A percentile compares a stretch with the other conserved stretches of the same genome.
Evolutionary conservation across 2,888 invertebrate species (phyloP).

Genomic region (Adelphocoris suturalis): DNA sequence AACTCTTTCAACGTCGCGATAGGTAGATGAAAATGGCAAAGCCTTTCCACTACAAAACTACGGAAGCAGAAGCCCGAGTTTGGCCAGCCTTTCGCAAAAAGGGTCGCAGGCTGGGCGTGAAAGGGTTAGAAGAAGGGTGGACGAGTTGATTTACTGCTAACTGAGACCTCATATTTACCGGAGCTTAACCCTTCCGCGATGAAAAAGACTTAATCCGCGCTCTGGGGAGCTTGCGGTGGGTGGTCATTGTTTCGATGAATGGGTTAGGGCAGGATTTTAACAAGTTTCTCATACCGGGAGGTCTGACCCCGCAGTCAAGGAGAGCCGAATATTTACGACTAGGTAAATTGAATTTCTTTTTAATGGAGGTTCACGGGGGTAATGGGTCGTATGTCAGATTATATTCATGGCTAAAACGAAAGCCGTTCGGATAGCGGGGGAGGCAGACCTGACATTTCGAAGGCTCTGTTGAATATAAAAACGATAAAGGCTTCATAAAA

Average conservation of each 20-base stretch:
- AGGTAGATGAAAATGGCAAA: neutral
- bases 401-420: neutral
- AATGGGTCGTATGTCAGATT: neutral
- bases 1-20: neutral
- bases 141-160: slow-evolving; percentile 22
- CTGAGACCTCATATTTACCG: slow-evolving; percentile 43
- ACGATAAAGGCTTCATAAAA: too few relatives aligned
- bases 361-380: neutral
- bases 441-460: too few relatives aligned
- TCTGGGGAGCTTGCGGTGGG: neutral
- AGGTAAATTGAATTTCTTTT: slow-evolving; percentile 10
- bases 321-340: neutral
- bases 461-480: too few relatives aligned
- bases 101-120: neutral
- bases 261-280: neutral
- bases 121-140: slow-evolving; percentile 30
- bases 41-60: neutral
- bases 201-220: slow-evolving; percentile 44
- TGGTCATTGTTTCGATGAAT: slow-evolving; percentile 41
- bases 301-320: neutral
- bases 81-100: neutral
- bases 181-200: slow-evolving; percentile 39
- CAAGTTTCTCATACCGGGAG: slow-evolving; percentile 17
- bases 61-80: slow-evolving; percentile 17
- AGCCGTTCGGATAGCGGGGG: too few relatives aligned